Evolutionary conservation across 2,888 invertebrate genomes (phyloP).

Genomic region (Scaptodrosophila latifasciaeformis): DNA sequence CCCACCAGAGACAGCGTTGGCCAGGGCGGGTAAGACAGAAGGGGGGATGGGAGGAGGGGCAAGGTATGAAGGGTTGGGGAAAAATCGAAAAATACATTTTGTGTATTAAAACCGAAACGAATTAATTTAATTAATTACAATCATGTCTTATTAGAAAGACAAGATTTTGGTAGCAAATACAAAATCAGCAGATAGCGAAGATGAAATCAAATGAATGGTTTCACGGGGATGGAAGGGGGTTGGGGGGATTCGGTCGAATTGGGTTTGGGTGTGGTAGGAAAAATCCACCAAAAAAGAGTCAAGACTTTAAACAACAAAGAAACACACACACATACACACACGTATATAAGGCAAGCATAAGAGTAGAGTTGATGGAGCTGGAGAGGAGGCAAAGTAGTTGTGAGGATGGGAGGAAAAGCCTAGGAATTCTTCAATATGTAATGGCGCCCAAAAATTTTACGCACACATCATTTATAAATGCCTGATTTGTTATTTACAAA

Average conservation of each 20-base stretch:
- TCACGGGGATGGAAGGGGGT: too few species aligned
- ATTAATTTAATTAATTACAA: slow-evolving; percentile 76
- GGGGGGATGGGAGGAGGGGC: background rate
- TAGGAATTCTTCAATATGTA: slow-evolving; percentile 21
- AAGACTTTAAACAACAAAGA: too few species aligned
- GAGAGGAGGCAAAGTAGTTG: slow-evolving; percentile 7
- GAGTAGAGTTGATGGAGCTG: too few species aligned
- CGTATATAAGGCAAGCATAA: too few species aligned
- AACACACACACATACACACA: too few species aligned
- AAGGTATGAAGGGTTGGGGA: slow-evolving; percentile 23
- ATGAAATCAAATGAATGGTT: too few species aligned
- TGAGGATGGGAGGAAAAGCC: slow-evolving; percentile 20
- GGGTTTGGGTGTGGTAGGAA: too few species aligned
- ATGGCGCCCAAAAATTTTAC: slow-evolving; percentile 60
- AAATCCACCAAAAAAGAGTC: too few species aligned
- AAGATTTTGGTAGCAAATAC: too few species aligned
- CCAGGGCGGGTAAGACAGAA: background rate
- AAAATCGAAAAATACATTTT: slow-evolving; percentile 70
- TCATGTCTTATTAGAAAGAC: slow-evolving; percentile 75
- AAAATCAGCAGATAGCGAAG: too few species aligned
- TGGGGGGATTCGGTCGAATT: too few species aligned
- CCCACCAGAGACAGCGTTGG: background rate
- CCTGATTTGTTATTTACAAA: slow-evolving; percentile 74
- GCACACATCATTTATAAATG: slow-evolving; percentile 74
- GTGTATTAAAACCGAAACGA: slow-evolving; percentile 75